These are phyloP conservation scores for Drosophila atroscutellata DNA, from an alignment of 2,888 invertebrate species.

Conservation along the genomic window DNA sequence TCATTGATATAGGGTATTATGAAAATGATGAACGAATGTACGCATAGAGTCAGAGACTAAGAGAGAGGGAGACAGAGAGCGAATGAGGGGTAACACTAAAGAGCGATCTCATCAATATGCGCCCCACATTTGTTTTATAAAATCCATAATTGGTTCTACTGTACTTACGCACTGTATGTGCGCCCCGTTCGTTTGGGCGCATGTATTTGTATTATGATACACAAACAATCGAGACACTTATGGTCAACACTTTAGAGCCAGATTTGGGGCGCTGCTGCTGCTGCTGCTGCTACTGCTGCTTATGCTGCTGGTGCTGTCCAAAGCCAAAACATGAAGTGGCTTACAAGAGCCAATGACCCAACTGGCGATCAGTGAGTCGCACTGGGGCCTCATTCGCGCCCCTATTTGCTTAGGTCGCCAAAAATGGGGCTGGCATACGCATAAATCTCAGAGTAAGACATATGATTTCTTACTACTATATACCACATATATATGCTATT, in stretches of 20 bases:
- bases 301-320: conserved; percentile 24
- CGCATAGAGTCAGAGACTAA: conserved; percentile 21
- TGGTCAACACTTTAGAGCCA: conserved; percentile 82
- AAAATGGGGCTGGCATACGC: conserved; percentile 78
- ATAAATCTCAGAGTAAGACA: conserved; percentile 77
- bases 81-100: conserved; percentile 20
- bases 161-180: conserved; percentile 82
- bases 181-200: conserved; percentile 37
- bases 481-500: conserved; percentile 27
- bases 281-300: conserved; percentile 34
- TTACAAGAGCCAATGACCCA: conserved; percentile 76
- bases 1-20: conserved; percentile 17
- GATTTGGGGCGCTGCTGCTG: conserved; percentile 66
- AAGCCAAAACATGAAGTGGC: conserved; percentile 68
- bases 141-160: conserved; percentile 84
- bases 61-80: not conserved
- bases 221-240: conserved; percentile 80
- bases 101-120: conserved; percentile 75
- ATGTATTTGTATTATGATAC: conserved; percentile 74
- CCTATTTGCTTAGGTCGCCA: conserved; percentile 82
- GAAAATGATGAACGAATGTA: conserved; percentile 53
- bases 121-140: conserved; percentile 82
- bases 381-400: conserved; percentile 69
- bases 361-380: conserved; percentile 55
- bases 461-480: conserved; percentile 74